A percentile compares a stretch with the other conserved stretches of the same genome.
phyloP scores from a whole-genome alignment of 1,140 invertebrate species.

The Drosophila insularis region DNA sequence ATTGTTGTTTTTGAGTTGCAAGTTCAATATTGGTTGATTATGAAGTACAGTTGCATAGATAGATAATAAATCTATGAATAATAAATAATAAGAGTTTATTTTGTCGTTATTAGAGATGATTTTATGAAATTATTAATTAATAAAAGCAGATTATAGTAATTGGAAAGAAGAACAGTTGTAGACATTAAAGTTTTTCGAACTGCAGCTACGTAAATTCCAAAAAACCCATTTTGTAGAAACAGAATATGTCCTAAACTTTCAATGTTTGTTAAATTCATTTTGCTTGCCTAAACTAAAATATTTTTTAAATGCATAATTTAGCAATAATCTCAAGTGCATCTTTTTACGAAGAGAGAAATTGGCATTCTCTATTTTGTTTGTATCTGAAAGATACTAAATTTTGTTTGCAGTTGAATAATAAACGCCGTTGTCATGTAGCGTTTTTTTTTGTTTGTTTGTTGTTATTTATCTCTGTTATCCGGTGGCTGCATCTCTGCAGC shows the following conservation, averaged over 20 bases:
- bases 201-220: too few species aligned
- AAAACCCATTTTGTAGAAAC: too few species aligned
- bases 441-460: conserved; percentile 1
- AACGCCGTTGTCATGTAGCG: background rate
- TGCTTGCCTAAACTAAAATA: background rate
- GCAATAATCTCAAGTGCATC: background rate
- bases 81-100: too few species aligned
- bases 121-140: too few species aligned
- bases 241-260: too few species aligned
- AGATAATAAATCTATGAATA: background rate
- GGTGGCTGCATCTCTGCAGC: conserved; percentile 22
- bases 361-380: conserved; percentile 36
- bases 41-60: background rate
- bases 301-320: background rate
- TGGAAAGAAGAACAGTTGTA: too few species aligned
- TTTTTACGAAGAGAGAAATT: background rate
- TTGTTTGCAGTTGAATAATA: conserved; percentile 28
- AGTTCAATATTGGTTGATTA: conserved; percentile 8
- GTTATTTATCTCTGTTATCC: conserved; percentile 33
- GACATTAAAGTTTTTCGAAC: too few species aligned
- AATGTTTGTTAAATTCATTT: background rate
- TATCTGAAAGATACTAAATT: conserved; percentile 48
- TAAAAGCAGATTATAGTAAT: too few species aligned
- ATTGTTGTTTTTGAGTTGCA: background rate
- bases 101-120: too few species aligned